Base-by-base conservation (phyloP, 2,888 invertebrate species). In the Cryptus armator region DNA sequence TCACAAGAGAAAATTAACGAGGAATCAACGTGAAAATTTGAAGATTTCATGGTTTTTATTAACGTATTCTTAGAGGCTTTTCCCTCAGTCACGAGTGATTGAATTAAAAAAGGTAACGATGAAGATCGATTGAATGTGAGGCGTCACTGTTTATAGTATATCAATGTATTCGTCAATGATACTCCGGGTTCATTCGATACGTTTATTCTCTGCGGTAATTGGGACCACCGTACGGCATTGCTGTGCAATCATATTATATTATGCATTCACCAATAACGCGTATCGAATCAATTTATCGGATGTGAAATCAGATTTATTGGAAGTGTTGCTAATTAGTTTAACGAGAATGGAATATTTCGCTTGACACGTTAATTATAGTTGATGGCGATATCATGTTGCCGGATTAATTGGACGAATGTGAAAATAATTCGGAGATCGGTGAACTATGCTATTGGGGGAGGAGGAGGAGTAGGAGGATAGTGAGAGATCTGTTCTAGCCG, bases 331-430 rank as follows among this genome's bases (percentile, higher is more conserved):
- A 32, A 32, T 59, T 29, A 24, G 59, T 29, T 59, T 14, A 59
- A 59, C 14, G 59, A 59, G 32, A 59, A 29, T 59, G 14, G 59
- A 59, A 59, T 59, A 59, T 59, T 14, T 59, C 59, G 16, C 19
- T 24, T 59, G 32, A 59, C 59, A 32, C 59, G 14, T 14, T 32
- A 59, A 59, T 32, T 67, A 14, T 24, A 67, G 44, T n/a, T 67
- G 43, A 44, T 46, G 24, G 19, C 10, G 16, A 67, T 67, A 24
- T 19, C 14, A 46, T 12, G 67, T 24, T 46, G 37, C 12, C 43
- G 44, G 59, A 67, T 43, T 46, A 46, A 67, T 67, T 46, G 24
- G 67, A 67, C 44, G 67, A 67, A 67, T 44, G 67, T 16, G 67
- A 67, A 67, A 67, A 67, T 67, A 67, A 67, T 67, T 44, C 24